Percentiles rank a stretch among this genome's conserved stretches.
Evolutionary conservation across 2,797 vertebrate species (phyloP).

Genomic region (Sus cebifrons): DNA sequence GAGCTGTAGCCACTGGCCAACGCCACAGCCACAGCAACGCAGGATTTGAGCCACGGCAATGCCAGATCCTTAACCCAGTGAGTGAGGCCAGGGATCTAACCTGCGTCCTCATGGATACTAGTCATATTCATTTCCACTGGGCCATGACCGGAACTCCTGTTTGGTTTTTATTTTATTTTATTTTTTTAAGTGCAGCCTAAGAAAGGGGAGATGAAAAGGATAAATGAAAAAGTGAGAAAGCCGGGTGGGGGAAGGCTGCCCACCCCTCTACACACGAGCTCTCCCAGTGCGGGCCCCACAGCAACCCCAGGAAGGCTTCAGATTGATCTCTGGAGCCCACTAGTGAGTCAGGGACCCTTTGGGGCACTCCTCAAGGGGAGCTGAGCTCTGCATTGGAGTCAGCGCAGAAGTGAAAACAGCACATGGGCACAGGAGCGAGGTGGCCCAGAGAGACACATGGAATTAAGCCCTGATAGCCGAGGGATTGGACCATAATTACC

Average conservation of each 20-base stretch:
- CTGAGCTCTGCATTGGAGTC: background rate
- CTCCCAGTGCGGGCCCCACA: fast-evolving
- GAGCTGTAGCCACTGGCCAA: too few relatives aligned
- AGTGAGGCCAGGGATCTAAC: too few relatives aligned
- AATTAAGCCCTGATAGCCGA: background rate
- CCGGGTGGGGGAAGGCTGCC: background rate
- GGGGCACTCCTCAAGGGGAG: background rate
- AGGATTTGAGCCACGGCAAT: too few relatives aligned
- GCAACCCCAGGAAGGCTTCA: background rate
- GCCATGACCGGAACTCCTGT: too few relatives aligned
- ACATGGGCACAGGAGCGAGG: background rate
- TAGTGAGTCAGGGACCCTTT: fast-evolving
- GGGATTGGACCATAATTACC: background rate
- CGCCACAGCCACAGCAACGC: too few relatives aligned
- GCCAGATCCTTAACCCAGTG: too few relatives aligned
- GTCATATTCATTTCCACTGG: too few relatives aligned
- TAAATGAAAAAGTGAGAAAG: background rate
- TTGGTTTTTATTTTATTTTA: background rate
- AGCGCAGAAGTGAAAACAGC: background rate
- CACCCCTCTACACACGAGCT: fast-evolving
- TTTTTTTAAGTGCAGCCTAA: background rate
- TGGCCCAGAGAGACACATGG: background rate
- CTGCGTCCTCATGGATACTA: too few relatives aligned
- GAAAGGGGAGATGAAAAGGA: background rate
- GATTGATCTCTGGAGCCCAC: background rate